These are phyloP conservation scores for Chloebia gouldiae DNA, from an alignment of 2,113 vertebrate genomes.

Conservation along the genomic window DNA sequence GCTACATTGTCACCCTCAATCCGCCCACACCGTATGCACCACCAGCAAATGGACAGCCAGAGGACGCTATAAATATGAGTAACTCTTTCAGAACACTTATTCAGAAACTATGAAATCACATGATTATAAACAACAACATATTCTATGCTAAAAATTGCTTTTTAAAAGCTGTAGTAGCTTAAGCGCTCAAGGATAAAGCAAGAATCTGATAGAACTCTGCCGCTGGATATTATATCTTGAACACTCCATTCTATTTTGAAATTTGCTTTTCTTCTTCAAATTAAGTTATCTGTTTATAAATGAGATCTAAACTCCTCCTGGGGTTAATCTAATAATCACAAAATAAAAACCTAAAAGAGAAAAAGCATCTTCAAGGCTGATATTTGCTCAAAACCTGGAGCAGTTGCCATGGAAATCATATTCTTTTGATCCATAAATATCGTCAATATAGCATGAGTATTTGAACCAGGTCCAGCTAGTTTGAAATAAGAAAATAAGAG, in stretches of 20 bases:
- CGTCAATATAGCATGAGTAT: slow-evolving; percentile 49
- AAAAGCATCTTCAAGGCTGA: slow-evolving; percentile 54
- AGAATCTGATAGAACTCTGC: background rate
- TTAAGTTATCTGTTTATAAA: slow-evolving; percentile 66
- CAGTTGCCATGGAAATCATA: slow-evolving; percentile 69
- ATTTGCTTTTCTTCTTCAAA: slow-evolving; percentile 62
- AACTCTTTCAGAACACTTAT: background rate
- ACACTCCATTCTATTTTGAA: slow-evolving; percentile 1
- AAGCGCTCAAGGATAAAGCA: background rate
- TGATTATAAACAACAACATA: background rate
- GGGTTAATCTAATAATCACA: slow-evolving; percentile 65
- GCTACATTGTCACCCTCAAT: background rate
- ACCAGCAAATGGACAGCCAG: background rate
- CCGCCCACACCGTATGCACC: background rate
- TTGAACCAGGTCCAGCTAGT: slow-evolving; percentile 34
- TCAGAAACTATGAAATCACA: background rate
- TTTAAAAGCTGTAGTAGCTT: background rate
- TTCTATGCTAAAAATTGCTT: background rate
- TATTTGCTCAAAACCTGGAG: slow-evolving; percentile 67
- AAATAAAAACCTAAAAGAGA: slow-evolving; percentile 43
- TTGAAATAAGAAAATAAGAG: slow-evolving; percentile 23
- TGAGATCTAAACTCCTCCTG: slow-evolving; percentile 30
- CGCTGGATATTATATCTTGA: background rate
- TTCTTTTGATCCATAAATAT: slow-evolving; percentile 61
- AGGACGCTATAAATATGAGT: background rate